Evolutionary conservation across 2,888 invertebrate genomes (phyloP), one percentile per base, ranked within the genome.

Genomic region (Drosophila hamatofila): DNA sequence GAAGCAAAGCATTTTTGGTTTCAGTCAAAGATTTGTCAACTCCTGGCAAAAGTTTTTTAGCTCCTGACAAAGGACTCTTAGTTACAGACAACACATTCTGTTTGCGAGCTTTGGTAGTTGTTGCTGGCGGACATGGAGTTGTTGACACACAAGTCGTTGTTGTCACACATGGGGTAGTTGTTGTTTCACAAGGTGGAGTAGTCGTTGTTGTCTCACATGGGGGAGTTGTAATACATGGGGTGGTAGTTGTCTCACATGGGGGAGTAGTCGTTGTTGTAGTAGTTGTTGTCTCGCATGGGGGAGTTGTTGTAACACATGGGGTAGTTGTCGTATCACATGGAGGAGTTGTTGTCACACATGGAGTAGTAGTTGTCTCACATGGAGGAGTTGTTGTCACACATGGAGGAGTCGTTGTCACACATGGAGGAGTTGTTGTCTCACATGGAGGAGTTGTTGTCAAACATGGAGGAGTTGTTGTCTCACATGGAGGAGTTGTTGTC

Each of bases 251-350:
- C 9, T 0, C 4, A n/a, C 46, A 46, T 3, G 42, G 42, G 12
- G 46, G 23, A 1, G 42, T 21, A 1, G 60, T n/a, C 2, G 54
- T 21, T 11, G 54, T 27, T 18, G 44, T 14, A 0, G 65, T 54
- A 23, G 65, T 48, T 25, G 72, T 72, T 9, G 59, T 46, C 3
- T 39, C 51, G n/a, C 56, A 70, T n/a, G 60, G 60, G 16, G 63
- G 27, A 23, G 55, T 16, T 14, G 66, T 56, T n/a, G 60, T 49
- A n/a, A 6, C 39, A 23, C 39, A 58, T 0, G 72, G n/a, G 0
- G 72, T 8, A 2, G 46, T 75, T 11, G 64, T 62, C 2, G 49
- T 44, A 30, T 27, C 23, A 9, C 25, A 41, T 41, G 27, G 39
- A 23, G 52, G 56, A 0, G 74, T 44, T 1, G 59, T 49, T 23